Percentiles rank a stretch among this genome's conserved stretches.
These are phyloP conservation scores for Dilophus febrilis DNA, from an alignment of 2,888 invertebrate species.

Conservation along the genomic window DNA sequence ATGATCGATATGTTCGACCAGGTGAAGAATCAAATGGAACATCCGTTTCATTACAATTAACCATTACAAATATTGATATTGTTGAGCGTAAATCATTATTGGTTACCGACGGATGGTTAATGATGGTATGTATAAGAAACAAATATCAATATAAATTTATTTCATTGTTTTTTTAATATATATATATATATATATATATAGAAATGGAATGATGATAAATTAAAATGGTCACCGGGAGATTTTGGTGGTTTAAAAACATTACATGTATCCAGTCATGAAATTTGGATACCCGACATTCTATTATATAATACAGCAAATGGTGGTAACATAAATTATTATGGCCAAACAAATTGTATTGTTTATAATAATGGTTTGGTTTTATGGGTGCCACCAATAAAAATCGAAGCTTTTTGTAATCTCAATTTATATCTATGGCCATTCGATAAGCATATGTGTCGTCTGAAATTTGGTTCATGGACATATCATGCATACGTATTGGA, in stretches of 20 bases:
- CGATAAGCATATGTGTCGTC: conserved; percentile 47
- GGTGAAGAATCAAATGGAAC: conserved; percentile 18
- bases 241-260: conserved; percentile 2
- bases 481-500: conserved; percentile 26
- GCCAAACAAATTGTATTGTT: conserved; percentile 37
- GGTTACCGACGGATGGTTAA: conserved; percentile 40
- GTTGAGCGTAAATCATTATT: conserved; percentile 44
- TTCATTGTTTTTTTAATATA: background rate
- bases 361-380: conserved; percentile 34
- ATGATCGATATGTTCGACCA: conserved; percentile 25
- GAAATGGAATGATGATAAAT: conserved; percentile 5
- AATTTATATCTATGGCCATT: conserved; percentile 58
- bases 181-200: background rate
- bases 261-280: background rate
- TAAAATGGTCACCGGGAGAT: conserved; percentile 1
- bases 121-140: conserved; percentile 32
- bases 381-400: conserved; percentile 53
- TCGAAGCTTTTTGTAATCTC: conserved; percentile 43
- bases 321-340: conserved; percentile 39
- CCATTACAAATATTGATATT: conserved; percentile 45
- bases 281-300: conserved; percentile 42
- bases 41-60: conserved; percentile 32
- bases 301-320: conserved; percentile 52
- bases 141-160: conserved; percentile 11
- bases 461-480: conserved; percentile 60